phyloP scores from a whole-genome alignment of 37 sponge, comb jelly and placozoan genomes.

The Oscarella lobularis region DNA sequence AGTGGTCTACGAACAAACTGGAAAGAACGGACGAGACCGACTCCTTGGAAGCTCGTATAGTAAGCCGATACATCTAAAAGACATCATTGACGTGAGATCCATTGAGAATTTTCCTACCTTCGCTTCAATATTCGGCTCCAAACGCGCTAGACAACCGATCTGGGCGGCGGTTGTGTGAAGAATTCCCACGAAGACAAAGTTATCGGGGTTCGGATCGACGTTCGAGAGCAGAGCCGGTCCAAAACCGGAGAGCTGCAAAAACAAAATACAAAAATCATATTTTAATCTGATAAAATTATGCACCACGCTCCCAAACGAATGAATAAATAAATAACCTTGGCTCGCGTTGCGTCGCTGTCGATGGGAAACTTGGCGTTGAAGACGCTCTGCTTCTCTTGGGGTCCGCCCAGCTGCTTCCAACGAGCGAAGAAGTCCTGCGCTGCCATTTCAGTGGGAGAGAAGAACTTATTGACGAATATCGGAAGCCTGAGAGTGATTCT shows the following conservation, averaged over 20 bases:
- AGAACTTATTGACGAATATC: slow-evolving; percentile 56
- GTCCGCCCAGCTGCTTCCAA: slow-evolving; percentile 76
- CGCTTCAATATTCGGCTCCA: slow-evolving; percentile 78
- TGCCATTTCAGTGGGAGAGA: slow-evolving; percentile 36
- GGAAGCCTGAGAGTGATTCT: slow-evolving; percentile 41
- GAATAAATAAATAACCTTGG: slow-evolving; percentile 64
- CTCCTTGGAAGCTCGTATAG: slow-evolving; percentile 55
- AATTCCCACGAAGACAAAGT: slow-evolving; percentile 77
- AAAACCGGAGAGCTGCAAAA: slow-evolving; percentile 8
- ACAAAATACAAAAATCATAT: too few relatives aligned
- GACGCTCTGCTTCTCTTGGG: slow-evolving; percentile 74
- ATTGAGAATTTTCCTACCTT: too few relatives aligned
- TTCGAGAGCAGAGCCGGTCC: slow-evolving; percentile 37
- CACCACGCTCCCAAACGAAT: too few relatives aligned
- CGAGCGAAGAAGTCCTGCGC: slow-evolving; percentile 71
- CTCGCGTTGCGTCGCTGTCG: slow-evolving; percentile 22
- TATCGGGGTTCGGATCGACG: slow-evolving; percentile 77
- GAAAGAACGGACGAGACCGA: slow-evolving; percentile 11
- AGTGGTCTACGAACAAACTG: neutral
- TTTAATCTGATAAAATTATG: too few relatives aligned
- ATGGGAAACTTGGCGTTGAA: slow-evolving; percentile 66
- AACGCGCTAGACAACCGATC: slow-evolving; percentile 67
- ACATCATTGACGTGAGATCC: too few relatives aligned
- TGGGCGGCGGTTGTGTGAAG: slow-evolving; percentile 35
- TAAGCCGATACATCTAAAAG: slow-evolving; percentile 80